A percentile compares a stretch with the other conserved stretches of the same genome.
These are phyloP conservation scores for Cyprinus carpio DNA, from an alignment of 2,113 vertebrate species.

Conservation along the genomic window DNA sequence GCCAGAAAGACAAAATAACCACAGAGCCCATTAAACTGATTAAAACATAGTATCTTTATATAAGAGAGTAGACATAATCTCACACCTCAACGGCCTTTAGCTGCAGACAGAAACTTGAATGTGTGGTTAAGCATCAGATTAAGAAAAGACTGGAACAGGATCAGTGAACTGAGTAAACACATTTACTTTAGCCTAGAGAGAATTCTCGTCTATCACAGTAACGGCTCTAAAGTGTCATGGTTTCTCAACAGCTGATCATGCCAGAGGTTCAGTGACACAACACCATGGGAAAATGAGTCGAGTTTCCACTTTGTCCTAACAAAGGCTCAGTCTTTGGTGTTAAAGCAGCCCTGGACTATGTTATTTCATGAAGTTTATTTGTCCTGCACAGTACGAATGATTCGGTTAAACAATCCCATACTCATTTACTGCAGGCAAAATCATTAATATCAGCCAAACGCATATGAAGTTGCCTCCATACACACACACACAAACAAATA, in stretches of 20 bases:
- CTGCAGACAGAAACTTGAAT: not conserved
- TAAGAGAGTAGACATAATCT: not conserved
- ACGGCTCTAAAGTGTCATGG: not conserved
- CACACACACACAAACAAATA: constrained; percentile 5
- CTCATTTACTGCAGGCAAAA: not conserved
- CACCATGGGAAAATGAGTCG: constrained; percentile 2
- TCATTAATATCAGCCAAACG: not conserved
- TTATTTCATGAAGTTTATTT: constrained; percentile 18
- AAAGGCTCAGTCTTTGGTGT: constrained; percentile 10
- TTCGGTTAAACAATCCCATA: not conserved
- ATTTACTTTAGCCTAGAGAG: not conserved
- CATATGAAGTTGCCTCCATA: not conserved
- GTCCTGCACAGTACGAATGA: not conserved
- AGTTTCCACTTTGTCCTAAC: not conserved
- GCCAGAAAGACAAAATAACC: constrained; percentile 22
- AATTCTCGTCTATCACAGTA: constrained; percentile 7
- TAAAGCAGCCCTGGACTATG: constrained; percentile 3
- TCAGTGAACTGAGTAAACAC: constrained; percentile 14
- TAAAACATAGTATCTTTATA: not conserved
- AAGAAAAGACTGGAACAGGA: not conserved
- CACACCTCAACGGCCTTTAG: not conserved
- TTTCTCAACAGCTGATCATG: constrained; percentile 33
- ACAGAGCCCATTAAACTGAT: not conserved
- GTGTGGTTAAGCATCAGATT: constrained; percentile 9
- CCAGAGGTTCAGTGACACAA: constrained; percentile 12